These are phyloP conservation scores for Phoenicopterus ruber DNA, from an alignment of 2,113 vertebrate species.

Conservation along the genomic window DNA sequence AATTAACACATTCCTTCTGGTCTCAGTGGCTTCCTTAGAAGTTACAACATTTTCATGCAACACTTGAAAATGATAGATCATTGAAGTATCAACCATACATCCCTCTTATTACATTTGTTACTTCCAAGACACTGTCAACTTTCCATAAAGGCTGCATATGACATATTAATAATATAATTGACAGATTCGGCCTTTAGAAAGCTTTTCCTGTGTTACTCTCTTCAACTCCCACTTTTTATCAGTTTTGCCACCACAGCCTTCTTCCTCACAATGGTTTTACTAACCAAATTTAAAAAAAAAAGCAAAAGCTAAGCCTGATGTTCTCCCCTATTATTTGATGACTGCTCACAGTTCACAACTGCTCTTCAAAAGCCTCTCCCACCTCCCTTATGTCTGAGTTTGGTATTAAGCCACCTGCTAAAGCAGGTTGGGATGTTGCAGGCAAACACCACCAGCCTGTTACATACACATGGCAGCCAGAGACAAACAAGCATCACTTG, in stretches of 20 bases:
- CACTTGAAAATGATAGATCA: neutral
- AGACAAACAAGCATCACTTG: neutral
- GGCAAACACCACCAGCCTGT: neutral
- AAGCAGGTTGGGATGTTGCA: neutral
- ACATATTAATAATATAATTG: conserved; percentile 4
- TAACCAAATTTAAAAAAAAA: neutral
- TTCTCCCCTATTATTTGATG: neutral
- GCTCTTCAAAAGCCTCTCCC: conserved; percentile 34
- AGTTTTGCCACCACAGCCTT: neutral
- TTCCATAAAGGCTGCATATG: neutral
- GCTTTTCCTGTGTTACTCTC: neutral
- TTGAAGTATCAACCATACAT: neutral
- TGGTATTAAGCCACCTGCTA: neutral
- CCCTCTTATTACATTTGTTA: neutral
- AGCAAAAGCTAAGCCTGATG: neutral
- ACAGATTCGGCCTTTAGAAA: conserved; percentile 9
- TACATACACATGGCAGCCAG: neutral
- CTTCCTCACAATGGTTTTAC: neutral
- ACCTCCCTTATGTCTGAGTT: conserved; percentile 22
- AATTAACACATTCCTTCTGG: neutral
- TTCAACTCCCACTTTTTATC: neutral
- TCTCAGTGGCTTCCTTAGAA: neutral
- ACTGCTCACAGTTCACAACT: neutral
- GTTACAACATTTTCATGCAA: neutral
- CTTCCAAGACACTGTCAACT: neutral